Evolutionary conservation across 1,140 invertebrate species (phyloP).

Genomic region (Cepaea nemoralis): DNA sequence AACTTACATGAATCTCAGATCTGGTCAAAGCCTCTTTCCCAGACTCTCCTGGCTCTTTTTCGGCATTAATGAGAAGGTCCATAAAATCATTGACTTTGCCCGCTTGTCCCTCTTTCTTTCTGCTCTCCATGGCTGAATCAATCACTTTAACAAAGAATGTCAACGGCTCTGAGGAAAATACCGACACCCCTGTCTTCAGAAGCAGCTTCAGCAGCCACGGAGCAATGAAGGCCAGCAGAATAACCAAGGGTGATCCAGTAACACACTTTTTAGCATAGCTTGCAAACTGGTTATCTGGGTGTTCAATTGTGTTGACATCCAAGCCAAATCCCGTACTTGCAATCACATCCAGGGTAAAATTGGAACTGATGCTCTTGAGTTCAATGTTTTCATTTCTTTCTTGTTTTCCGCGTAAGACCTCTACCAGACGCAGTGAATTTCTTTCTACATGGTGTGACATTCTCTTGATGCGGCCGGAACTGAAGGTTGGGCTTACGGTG

Average conservation of each 20-base stretch:
- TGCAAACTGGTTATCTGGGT: constrained; percentile 70
- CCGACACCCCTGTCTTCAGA: not conserved
- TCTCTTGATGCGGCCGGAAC: constrained; percentile 74
- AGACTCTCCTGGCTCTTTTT: no score
- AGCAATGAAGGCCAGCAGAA: not conserved
- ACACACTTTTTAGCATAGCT: constrained; percentile 50
- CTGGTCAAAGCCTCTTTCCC: not conserved
- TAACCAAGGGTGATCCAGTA: constrained; percentile 10
- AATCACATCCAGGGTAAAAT: constrained; percentile 78
- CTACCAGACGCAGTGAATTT: not conserved
- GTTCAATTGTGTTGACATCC: constrained; percentile 74
- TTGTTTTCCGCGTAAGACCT: constrained; percentile 18
- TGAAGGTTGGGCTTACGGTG: constrained; percentile 75
- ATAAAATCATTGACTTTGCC: constrained; percentile 44
- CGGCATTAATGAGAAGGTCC: constrained; percentile 49
- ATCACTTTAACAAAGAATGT: not conserved
- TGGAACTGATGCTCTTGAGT: constrained; percentile 51
- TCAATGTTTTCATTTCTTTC: constrained; percentile 31
- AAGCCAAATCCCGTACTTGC: constrained; percentile 76
- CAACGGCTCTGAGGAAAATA: not conserved
- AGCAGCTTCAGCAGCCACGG: not conserved
- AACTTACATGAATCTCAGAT: constrained; percentile 4
- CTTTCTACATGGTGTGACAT: constrained; percentile 37
- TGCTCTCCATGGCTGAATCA: constrained; percentile 15
- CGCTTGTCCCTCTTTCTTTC: not conserved